Percentiles rank a stretch among this genome's conserved stretches.
phyloP scores from a whole-genome alignment of 2,113 vertebrate genomes.

The Cromileptes altivelis region DNA sequence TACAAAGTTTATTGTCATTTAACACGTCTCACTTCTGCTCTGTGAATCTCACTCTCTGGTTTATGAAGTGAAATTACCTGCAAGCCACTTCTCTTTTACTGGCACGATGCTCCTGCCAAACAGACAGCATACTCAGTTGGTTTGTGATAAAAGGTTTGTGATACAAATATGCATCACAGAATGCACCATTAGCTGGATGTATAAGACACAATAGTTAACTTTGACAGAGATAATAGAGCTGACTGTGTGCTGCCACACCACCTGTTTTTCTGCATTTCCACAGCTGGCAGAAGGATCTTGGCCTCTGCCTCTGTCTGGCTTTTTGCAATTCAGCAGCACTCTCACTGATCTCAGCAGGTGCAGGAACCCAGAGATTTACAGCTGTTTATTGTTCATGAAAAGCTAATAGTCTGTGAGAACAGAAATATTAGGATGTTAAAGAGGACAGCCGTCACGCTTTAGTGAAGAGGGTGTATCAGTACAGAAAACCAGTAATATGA shows the following conservation, averaged over 20 bases:
- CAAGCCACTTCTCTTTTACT: not conserved
- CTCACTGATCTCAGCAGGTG: conserved; percentile 57
- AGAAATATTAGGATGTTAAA: conserved; percentile 4
- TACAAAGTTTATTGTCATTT: not conserved
- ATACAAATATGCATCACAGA: not conserved
- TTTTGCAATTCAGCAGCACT: conserved; percentile 27
- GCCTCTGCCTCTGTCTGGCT: not conserved
- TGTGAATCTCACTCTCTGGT: not conserved
- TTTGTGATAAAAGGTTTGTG: not conserved
- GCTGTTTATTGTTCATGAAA: conserved; percentile 48
- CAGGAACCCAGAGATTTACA: conserved; percentile 32
- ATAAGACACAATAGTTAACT: not conserved
- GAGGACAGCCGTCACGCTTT: not conserved
- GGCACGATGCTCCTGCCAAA: not conserved
- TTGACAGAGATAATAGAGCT: not conserved
- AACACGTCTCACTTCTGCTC: conserved; percentile 8
- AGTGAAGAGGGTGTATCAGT: not conserved
- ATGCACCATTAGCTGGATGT: not conserved
- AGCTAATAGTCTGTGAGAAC: not conserved
- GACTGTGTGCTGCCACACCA: not conserved
- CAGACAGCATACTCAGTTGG: not conserved
- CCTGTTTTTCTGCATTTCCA: conserved; percentile 35
- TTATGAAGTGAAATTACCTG: conserved; percentile 5
- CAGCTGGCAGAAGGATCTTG: conserved; percentile 47
- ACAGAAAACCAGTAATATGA: not conserved